Conservation (phyloP, 2,888 invertebrate species). For the Rotaria magnacalcarata region DNA sequence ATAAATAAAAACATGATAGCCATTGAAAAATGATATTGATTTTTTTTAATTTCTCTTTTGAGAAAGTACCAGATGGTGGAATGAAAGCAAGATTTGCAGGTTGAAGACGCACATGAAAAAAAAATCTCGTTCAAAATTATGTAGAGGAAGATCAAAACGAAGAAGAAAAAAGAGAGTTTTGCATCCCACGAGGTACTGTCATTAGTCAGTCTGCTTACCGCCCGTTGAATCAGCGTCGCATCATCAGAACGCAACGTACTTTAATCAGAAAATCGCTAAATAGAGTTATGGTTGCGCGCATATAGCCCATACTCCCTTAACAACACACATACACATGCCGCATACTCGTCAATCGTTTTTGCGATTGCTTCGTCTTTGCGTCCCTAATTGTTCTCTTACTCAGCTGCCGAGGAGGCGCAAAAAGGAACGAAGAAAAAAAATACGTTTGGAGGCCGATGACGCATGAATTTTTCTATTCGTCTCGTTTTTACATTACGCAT, state of each 20-base stretch:
- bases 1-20: not conserved
- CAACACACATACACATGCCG: not conserved
- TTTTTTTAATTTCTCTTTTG: not conserved
- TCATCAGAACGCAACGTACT: slow-evolving; percentile 15
- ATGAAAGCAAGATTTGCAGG: not conserved
- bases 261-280: not conserved
- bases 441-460: slow-evolving; percentile 19
- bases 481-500: not conserved
- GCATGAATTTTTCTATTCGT: not conserved
- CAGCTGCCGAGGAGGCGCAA: not conserved
- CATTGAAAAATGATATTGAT: not conserved
- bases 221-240: slow-evolving; percentile 1
- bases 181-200: not conserved
- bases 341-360: not conserved
- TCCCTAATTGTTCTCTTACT: slow-evolving; percentile 5
- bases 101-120: not conserved
- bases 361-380: not conserved
- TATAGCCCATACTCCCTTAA: not conserved
- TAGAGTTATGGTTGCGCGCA: not conserved
- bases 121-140: not conserved
- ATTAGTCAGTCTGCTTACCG: slow-evolving; percentile 28
- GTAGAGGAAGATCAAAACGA: not conserved
- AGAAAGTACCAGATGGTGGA: not conserved
- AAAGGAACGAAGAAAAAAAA: not conserved
- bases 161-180: not conserved